A percentile compares a stretch with the other conserved stretches of the same genome.
Evolutionary conservation across 2,888 invertebrate species (phyloP).

Genomic region (Celastrina argiolus): DNA sequence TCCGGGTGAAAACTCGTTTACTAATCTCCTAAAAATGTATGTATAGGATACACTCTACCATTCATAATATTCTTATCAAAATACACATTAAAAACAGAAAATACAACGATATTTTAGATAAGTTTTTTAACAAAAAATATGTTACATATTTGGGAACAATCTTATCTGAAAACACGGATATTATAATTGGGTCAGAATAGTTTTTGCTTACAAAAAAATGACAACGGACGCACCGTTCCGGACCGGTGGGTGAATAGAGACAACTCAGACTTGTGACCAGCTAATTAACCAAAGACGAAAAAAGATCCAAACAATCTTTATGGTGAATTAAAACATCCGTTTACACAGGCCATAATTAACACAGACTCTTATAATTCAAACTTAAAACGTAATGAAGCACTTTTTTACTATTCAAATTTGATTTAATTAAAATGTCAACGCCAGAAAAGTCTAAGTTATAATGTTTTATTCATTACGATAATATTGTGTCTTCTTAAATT

Average conservation of each 20-base stretch:
- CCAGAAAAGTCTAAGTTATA: not conserved
- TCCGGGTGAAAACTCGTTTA: not conserved
- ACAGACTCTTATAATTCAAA: conserved; percentile 22
- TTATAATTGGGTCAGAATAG: conserved; percentile 8
- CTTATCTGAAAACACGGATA: conserved; percentile 19
- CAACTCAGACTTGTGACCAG: conserved; percentile 40
- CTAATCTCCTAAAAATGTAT: not conserved
- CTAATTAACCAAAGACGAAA: conserved; percentile 60
- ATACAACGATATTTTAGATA: not conserved
- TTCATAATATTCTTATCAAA: not conserved
- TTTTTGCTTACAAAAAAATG: conserved; percentile 25
- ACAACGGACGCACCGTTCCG: conserved; percentile 41
- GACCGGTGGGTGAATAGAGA: conserved; percentile 43
- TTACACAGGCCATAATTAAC: conserved; percentile 43
- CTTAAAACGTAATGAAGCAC: conserved; percentile 13
- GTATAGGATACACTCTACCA: too few species aligned
- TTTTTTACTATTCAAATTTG: not conserved
- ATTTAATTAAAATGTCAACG: not conserved
- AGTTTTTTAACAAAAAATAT: not conserved
- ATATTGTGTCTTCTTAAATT: not conserved
- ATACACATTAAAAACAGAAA: not conserved
- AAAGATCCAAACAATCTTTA: conserved; percentile 46
- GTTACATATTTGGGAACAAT: not conserved
- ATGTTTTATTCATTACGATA: not conserved
- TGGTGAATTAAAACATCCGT: conserved; percentile 53